phyloP scores from a whole-genome alignment of 2,113 vertebrate genomes.

The Halcyon senegalensis region DNA sequence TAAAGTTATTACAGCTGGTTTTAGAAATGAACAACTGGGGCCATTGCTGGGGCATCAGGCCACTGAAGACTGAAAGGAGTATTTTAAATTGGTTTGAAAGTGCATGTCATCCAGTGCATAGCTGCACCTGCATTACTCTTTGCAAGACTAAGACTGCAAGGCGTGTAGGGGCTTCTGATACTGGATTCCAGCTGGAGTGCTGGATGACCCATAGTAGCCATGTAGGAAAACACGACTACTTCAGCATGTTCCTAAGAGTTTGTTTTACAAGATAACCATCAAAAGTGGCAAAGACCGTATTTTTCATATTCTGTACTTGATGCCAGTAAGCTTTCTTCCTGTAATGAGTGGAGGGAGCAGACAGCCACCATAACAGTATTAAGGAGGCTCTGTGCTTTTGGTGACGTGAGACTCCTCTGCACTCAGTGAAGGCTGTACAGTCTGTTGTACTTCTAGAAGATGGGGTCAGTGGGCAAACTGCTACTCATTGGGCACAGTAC shows the following conservation, averaged over 20 bases:
- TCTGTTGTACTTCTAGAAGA: background rate
- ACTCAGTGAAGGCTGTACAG: background rate
- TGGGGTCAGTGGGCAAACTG: background rate
- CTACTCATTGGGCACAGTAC: background rate
- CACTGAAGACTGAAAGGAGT: background rate
- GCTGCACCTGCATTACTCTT: background rate
- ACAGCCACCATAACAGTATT: fast-evolving
- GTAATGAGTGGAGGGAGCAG: background rate
- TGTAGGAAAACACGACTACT: fast-evolving
- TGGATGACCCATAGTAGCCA: fast-evolving
- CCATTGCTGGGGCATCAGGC: background rate
- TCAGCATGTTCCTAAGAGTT: background rate
- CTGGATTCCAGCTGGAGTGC: background rate
- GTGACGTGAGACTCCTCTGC: background rate
- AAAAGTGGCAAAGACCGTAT: background rate
- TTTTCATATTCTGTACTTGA: background rate
- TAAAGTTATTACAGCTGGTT: background rate
- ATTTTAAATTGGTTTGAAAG: background rate
- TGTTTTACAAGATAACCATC: background rate
- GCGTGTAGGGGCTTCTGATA: background rate
- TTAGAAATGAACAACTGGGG: background rate
- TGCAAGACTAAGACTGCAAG: background rate
- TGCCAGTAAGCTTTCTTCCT: background rate
- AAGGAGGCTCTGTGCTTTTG: background rate
- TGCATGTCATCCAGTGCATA: background rate